These are phyloP conservation scores for Halyomorpha halys DNA, from an alignment of 1,140 invertebrate genomes.

Conservation along the genomic window DNA sequence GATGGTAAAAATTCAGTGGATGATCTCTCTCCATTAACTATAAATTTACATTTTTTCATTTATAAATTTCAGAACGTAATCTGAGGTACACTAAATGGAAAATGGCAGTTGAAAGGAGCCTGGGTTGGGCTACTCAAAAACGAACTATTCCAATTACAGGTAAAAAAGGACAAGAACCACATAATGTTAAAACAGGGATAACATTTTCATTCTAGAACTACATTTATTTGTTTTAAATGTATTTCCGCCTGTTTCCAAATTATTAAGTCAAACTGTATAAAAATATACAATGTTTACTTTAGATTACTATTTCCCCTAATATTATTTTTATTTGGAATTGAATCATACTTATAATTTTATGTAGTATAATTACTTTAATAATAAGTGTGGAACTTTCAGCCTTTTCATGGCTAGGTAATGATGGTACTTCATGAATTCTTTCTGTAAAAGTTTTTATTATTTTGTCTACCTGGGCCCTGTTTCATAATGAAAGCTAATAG, in stretches of 20 bases:
- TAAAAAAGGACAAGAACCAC: constrained; percentile 12
- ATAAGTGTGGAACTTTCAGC: no score
- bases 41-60: constrained; percentile 13
- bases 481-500: no score
- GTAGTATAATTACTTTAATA: no score
- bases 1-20: no score
- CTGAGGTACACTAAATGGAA: constrained; percentile 81
- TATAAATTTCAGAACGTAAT: constrained; percentile 56
- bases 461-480: no score
- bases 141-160: constrained; percentile 60
- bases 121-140: constrained; percentile 70
- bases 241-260: not conserved
- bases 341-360: no score
- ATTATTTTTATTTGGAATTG: no score
- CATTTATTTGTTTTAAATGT: not conserved
- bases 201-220: not conserved
- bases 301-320: not conserved
- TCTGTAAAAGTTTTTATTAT: no score
- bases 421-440: no score
- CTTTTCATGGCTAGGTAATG: no score
- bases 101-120: constrained; percentile 77
- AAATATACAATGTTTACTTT: not conserved
- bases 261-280: not conserved
- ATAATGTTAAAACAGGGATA: no score
- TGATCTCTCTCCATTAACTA: no score